Evolutionary conservation across 2,113 vertebrate species (phyloP), one percentile per base, ranked within the genome.

Genomic region (Hydropotes inermis): DNA sequence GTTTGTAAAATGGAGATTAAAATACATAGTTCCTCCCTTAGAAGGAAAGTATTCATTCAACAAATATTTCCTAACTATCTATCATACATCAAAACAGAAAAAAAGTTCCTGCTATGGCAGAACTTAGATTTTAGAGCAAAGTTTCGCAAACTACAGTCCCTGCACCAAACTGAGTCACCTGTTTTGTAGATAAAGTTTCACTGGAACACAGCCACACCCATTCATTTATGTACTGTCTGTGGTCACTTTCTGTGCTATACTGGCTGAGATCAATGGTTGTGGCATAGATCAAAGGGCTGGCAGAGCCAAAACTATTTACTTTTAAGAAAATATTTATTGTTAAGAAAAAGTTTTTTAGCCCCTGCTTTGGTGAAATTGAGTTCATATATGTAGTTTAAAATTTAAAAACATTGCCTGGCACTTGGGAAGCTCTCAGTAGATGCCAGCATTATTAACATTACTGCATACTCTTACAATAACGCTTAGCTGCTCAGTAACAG

Each of bases 171-270:
- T 67, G 54, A 74, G 61, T 43, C 30, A 96, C 39, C 8, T 90
- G 43, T 33, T 88, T 96, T 88, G 50, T 67, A 94, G 89, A 96
- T 87, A 86, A 79, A 74, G 15, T 96, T 95, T 94, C 86, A 85
- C 16, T 90, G 58, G 43, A 88, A 43, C 33, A 89, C 1, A 52
- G 25, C 7, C 57, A 87, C 1, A 21, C 11, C 23, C 30, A 74
- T 33, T 79, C 39, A 25, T 84, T 96, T 92, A 60, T 27, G 9
- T 60, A 55, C 92, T 82, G 7, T 92, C 79, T 76, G 25, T 55
- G 55, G 64, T 28, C 28, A 60, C 28, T 55, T n/a, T 96, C 76
- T 3, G 2, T 28, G 15, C 47, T 88, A 27, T 25, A 79, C 16
- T 27, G 27, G 47, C 83, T 89, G n/a, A 58, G 0, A 55, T 91